Conservation (phyloP, 2,888 invertebrate species). For the Coecobrya sp. region DNA sequence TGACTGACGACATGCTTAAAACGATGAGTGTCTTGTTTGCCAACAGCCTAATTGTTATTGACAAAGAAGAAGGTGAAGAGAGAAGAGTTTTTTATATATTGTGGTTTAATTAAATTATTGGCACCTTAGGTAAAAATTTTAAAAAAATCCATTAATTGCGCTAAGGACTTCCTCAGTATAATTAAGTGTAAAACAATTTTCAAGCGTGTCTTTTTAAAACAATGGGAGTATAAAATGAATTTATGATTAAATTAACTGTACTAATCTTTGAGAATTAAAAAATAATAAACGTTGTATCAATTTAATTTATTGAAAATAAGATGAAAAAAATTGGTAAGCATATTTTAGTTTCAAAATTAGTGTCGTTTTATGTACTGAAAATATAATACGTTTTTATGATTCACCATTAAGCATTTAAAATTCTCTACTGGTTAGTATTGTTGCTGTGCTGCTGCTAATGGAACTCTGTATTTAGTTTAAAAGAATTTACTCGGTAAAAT, state of each 20-base stretch:
- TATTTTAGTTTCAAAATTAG: background rate
- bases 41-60: slow-evolving; percentile 52
- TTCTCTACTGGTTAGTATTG: too few species aligned
- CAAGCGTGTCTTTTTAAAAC: background rate
- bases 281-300: slow-evolving; percentile 2
- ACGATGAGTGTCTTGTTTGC: slow-evolving; percentile 74
- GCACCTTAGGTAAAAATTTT: background rate
- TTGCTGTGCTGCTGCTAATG: too few species aligned
- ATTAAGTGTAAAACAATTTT: background rate
- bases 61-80: background rate
- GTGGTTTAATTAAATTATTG: background rate
- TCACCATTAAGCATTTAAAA: too few species aligned
- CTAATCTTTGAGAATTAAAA: background rate
- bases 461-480: too few species aligned
- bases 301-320: background rate
- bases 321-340: too few species aligned
- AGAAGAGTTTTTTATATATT: slow-evolving; percentile 32
- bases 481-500: too few species aligned
- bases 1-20: slow-evolving; percentile 57
- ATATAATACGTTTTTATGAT: too few species aligned
- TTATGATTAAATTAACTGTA: background rate
- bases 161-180: background rate
- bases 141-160: background rate
- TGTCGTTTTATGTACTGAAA: too few species aligned
- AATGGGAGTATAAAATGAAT: background rate